Evolutionary conservation across 2,797 vertebrate genomes (phyloP).

Genomic region (Sebastes kiyomatsui): DNA sequence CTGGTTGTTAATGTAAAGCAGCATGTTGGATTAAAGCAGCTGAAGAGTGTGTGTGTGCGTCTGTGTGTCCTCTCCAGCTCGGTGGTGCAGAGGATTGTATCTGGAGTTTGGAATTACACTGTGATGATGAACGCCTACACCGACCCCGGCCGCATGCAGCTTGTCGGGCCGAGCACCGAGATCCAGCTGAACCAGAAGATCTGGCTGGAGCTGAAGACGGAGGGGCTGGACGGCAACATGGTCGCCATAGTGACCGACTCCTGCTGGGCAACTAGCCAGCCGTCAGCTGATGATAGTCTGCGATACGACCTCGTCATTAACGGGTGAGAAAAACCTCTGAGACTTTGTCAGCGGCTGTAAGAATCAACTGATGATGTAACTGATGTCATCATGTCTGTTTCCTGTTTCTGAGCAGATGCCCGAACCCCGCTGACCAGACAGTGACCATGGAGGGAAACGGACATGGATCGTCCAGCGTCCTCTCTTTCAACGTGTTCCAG

Average conservation of each 20-base stretch:
- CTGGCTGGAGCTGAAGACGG: not conserved
- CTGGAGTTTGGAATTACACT: not conserved
- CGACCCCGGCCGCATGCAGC: not conserved
- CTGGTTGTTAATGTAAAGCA: no score
- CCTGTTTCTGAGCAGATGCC: not conserved
- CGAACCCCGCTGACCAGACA: not conserved
- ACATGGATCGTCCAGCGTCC: not conserved
- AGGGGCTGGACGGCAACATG: not conserved
- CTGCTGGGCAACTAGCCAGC: not conserved
- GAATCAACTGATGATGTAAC: not conserved
- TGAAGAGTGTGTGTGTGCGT: not conserved
- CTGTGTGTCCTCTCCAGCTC: not conserved
- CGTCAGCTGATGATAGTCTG: rapidly evolving
- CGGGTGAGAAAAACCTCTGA: not conserved
- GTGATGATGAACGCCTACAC: not conserved
- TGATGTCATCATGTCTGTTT: not conserved
- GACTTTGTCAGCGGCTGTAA: not conserved
- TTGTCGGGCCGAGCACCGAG: rapidly evolving
- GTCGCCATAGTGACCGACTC: not conserved
- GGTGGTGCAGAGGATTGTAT: not conserved
- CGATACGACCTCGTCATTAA: not conserved
- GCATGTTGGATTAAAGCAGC: not conserved
- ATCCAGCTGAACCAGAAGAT: not conserved
- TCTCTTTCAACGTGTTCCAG: not conserved
- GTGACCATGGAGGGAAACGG: not conserved